These are phyloP conservation scores for Oryzias curvinotus DNA, from an alignment of 2,113 vertebrate species.

Conservation along the genomic window DNA sequence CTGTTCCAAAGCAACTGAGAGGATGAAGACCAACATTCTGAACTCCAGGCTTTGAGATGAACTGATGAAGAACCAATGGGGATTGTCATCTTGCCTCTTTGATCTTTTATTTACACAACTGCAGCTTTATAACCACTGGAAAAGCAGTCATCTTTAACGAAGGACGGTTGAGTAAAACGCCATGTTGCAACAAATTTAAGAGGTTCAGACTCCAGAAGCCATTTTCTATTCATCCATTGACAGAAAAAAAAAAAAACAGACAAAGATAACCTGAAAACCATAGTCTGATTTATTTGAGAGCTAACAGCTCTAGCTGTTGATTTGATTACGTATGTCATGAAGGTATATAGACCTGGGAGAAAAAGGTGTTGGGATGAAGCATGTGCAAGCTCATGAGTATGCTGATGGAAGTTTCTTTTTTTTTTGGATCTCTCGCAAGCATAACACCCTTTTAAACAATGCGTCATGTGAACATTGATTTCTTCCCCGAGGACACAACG, in stretches of 20 bases:
- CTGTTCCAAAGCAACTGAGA: no score
- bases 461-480: constrained; percentile 53
- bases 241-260: constrained; percentile 4
- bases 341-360: no score
- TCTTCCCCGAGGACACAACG: constrained; percentile 39
- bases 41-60: no score
- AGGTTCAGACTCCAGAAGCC: constrained; percentile 1
- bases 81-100: no score
- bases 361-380: not conserved
- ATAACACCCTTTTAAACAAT: constrained; percentile 49
- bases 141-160: not conserved
- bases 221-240: constrained; percentile 17
- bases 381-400: constrained; percentile 38
- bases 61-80: no score
- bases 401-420: constrained; percentile 30
- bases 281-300: constrained; percentile 1
- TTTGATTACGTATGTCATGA: not conserved
- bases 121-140: constrained; percentile 1
- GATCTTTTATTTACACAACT: no score
- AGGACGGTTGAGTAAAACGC: not conserved
- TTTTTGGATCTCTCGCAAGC: constrained; percentile 55
- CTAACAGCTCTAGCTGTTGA: constrained; percentile 6
- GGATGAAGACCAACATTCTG: no score
- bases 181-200: constrained; percentile 1
- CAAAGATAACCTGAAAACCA: constrained; percentile 1